Evolutionary conservation across 2,113 vertebrate species (phyloP).

Genomic region (Ammospiza caudacuta): DNA sequence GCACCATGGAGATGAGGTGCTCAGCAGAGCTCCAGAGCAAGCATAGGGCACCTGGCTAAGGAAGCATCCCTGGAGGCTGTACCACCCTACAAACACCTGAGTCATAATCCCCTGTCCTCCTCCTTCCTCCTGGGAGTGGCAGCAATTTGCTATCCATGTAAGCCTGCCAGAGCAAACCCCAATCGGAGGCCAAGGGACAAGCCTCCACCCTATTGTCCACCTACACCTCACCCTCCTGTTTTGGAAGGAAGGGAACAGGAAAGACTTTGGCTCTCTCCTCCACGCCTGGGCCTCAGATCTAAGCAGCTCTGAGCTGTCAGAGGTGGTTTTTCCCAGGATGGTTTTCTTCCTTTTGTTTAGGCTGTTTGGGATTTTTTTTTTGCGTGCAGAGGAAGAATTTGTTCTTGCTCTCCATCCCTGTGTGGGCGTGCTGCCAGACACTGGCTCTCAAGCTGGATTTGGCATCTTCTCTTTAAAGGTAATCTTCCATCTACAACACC

Average conservation of each 20-base stretch:
- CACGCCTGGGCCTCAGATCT: neutral
- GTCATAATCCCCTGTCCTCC: slow-evolving; percentile 62
- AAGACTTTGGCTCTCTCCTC: neutral
- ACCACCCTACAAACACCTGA: slow-evolving; percentile 41
- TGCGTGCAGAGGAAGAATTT: neutral
- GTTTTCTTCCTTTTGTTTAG: neutral
- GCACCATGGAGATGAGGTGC: neutral
- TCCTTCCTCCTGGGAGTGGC: slow-evolving; percentile 60
- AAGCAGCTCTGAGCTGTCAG: neutral
- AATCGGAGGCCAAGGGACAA: neutral
- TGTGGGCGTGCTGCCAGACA: neutral
- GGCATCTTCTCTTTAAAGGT: neutral
- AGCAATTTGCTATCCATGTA: neutral
- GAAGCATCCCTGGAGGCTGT: slow-evolving; percentile 38
- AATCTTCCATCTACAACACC: neutral
- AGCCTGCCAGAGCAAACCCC: slow-evolving; percentile 19
- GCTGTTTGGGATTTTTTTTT: neutral
- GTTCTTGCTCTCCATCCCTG: neutral
- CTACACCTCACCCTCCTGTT: neutral
- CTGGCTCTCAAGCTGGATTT: neutral
- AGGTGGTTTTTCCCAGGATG: neutral
- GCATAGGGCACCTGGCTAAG: neutral
- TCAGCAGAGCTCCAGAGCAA: neutral
- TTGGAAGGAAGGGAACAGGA: neutral
- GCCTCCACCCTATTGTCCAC: slow-evolving; percentile 26